Evolutionary conservation across 2,888 invertebrate species (phyloP), one percentile per base, ranked within the genome.

Genomic region (Lasioglossum zephyrum): DNA sequence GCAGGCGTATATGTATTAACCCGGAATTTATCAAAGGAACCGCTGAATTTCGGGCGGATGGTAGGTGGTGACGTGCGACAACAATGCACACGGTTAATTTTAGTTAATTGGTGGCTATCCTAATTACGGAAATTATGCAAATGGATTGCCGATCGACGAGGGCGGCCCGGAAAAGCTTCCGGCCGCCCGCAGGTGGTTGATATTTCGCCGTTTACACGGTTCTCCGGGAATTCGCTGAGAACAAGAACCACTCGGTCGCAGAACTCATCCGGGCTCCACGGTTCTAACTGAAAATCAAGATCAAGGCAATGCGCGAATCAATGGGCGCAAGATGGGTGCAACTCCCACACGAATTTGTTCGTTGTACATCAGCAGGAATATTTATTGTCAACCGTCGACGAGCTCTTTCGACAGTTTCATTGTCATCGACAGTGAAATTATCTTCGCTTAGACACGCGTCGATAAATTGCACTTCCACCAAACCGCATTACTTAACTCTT

Each of bases 81-180:
- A 80, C 74, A 44, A 77, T 47, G 82, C 85, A 78, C 83, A 81
- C 74, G 78, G 74, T 78, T 87, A 84, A 90, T 91, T 91, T 91
- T 84, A 85, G 86, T 87, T 91, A 91, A 91, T 91, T 91, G 87
- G 87, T 76, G 86, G 84, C 78, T 74, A 85, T 87, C 76, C 76
- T 79, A 87, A 91, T 90, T 90, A 77, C 72, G 83, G 81, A 80
- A 84, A 91, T 88, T 81, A 84, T 91, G 87, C 88, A 91, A 90
- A 91, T 91, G 81, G 87, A 86, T 90, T 88, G 80, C 72, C 36
- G 69, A 69, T 53, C 57, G 77, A 60, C 75, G 6, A n/a, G 63
- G 26, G 5, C n/a, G 41, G 0, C 6, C 13, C 36, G 84, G 79
- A 82, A 81, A 75, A 69, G 26, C 39, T n/a, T 9, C 2, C 57